Evolutionary conservation across 1,140 invertebrate species (phyloP), one percentile per base, ranked within the genome.

Genomic region (Nebria ingens): DNA sequence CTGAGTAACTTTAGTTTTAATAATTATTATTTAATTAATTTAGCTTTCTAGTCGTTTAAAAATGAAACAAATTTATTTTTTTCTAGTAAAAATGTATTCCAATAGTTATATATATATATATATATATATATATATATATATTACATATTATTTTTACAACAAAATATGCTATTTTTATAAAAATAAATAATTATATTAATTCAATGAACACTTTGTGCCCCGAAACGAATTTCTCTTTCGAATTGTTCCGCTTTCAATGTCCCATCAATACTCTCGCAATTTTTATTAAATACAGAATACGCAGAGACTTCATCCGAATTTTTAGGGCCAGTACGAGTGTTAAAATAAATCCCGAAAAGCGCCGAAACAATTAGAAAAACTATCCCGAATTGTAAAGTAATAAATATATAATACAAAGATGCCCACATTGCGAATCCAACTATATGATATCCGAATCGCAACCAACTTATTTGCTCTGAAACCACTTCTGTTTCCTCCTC

Each of bases 261-360:
- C 13, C 96, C 96, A 62, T 95, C 86, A 58, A 98, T 89, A 52
- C 89, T 81, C 68, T 91, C 80, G 75, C 90, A 98, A 64, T 95
- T 85, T 58, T 87, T 84, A 80, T 99, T 98, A 68, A 98, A 98
- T 0, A 98, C 95, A 54, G 94, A 98, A 70, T 98, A 99, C 0
- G 96, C 94, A 74, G 92, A 97, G 0, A 89, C 69, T 79, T 94
- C 90, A 25, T 84, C 83, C 42, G 68, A 71, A 54, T 77, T 81
- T 66, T 79, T 88, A 17, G 80, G 79, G 6, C 77, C 73, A 2
- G 85, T 86, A 49, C 89, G 72, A 25, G 91, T 93, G 68, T 93
- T 97, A 0, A 82, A 73, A 67, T 82, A 97, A 49, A 98, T 89
- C 19, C 89, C 79, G 61, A 89, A 65, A 50, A 98, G 75, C 0